A percentile compares a stretch with the other conserved stretches of the same genome.
phyloP scores from a whole-genome alignment of 1,140 invertebrate species.

The Matsumurasca onukii region DNA sequence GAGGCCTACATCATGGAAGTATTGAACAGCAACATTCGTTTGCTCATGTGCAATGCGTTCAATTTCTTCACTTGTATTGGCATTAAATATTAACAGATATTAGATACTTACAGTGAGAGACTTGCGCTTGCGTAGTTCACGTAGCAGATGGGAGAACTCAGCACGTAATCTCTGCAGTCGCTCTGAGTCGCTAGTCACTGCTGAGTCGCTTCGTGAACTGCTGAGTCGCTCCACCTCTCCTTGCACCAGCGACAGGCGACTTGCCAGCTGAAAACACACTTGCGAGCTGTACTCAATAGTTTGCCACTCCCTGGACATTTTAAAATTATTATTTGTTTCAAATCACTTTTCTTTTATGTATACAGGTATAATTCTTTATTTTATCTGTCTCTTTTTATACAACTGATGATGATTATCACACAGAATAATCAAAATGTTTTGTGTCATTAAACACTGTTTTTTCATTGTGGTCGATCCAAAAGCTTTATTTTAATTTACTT shows the following conservation, averaged over 20 bases:
- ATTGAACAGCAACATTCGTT: no score
- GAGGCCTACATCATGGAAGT: no score
- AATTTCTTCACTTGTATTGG: no score
- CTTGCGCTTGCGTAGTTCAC: slow-evolving; percentile 48
- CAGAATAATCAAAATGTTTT: no score
- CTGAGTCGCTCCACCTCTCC: slow-evolving; percentile 53
- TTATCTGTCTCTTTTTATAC: not conserved
- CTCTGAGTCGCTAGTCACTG: slow-evolving; percentile 37
- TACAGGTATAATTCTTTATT: not conserved
- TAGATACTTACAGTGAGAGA: not conserved
- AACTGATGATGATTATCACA: not conserved
- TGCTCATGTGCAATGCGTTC: no score
- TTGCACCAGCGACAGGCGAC: slow-evolving; percentile 52
- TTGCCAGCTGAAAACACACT: slow-evolving; percentile 46
- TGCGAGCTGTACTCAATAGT: no score
- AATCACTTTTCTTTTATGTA: no score
- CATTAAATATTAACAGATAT: not conserved
- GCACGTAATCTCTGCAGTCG: slow-evolving; percentile 53
- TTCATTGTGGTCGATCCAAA: no score
- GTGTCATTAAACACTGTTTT: no score
- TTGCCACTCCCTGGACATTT: no score
- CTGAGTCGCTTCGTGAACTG: slow-evolving; percentile 39
- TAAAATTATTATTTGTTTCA: no score
- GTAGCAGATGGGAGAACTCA: slow-evolving; percentile 54
- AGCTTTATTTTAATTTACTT: no score